Base-by-base conservation (phyloP, 2,113 vertebrate species). In the Ceuthmochares aereus region DNA sequence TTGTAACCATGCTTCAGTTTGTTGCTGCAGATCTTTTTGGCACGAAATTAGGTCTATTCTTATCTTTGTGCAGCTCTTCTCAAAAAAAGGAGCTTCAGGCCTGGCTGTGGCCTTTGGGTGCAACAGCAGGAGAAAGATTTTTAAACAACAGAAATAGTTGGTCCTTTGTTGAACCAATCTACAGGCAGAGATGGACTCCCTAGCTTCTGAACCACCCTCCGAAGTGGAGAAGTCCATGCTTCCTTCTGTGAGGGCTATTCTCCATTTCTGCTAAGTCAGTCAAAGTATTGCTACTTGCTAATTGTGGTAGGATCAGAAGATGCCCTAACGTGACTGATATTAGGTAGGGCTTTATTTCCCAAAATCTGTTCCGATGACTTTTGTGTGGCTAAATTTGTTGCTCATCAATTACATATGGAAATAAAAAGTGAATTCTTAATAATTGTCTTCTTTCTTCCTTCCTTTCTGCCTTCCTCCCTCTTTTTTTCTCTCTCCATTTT, bases 21-120 rank as follows among this genome's bases (percentile, higher is more conserved):
- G 51, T 74, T 92, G 37, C 64, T 81, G 83, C 52, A 93, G 89
- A 89, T 92, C 52, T 36, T 81, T 93, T 70, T 87, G 90, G 86
- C 88, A 89, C 34, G 89, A 80, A 94, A 94, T 90, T 67, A 84
- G 47, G 14, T 45, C 55, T 25, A 9, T 51, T 87, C 87, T 94
- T 94, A 90, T 89, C 73, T 94, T 56, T 88, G 59, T 55, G 43
- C 78, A 84, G 37, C 4, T 72, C 15, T 87, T 63, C 56, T 73
- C 60, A 47, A 45, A 84, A 30, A 40, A 40, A 58, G 12, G 14
- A 76, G 7, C 9, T 84, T 94, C 51, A 77, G 37, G 23, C 22
- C 52, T 66, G 16, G 12, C 43, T 86, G 27, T 42, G 54, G 21
- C 42, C 8, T 74, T 85, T 40, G 27, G 51, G 43, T 81, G 23